Percentiles rank a stretch among this genome's conserved stretches.
phyloP scores from a whole-genome alignment of 1,140 invertebrate genomes.

The Halesus radiatus region DNA sequence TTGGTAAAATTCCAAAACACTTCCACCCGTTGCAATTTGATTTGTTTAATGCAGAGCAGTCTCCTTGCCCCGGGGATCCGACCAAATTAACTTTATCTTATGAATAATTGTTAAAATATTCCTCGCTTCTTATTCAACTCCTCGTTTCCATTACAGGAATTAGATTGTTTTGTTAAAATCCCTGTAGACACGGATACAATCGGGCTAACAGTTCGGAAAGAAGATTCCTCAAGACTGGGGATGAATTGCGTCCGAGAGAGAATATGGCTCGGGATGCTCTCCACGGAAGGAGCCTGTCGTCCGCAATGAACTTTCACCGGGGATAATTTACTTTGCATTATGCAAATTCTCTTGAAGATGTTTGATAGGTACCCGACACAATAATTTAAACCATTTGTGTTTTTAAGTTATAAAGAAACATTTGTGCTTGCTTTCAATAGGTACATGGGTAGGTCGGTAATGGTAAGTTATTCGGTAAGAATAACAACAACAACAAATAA shows the following conservation, averaged over 20 bases:
- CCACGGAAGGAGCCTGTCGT: background rate
- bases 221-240: slow-evolving; percentile 46
- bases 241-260: slow-evolving; percentile 44
- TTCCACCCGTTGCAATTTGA: background rate
- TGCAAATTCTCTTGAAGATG: too few relatives aligned
- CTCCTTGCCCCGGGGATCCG: slow-evolving; percentile 6
- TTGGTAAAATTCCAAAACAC: background rate
- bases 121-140: slow-evolving; percentile 46
- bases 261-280: background rate
- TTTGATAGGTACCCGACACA: too few relatives aligned
- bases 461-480: too few relatives aligned
- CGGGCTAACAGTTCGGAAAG: slow-evolving; percentile 52
- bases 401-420: too few relatives aligned
- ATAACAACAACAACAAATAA: too few relatives aligned
- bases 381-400: too few relatives aligned
- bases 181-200: slow-evolving; percentile 48
- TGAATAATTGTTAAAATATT: slow-evolving; percentile 46
- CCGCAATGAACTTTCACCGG: background rate
- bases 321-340: slow-evolving; percentile 3
- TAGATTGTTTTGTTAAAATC: slow-evolving; percentile 56
- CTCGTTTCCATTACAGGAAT: slow-evolving; percentile 55
- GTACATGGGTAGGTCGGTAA: too few relatives aligned
- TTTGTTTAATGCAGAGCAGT: slow-evolving; percentile 2
- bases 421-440: too few relatives aligned
- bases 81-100: slow-evolving; percentile 47